Base-by-base conservation (phyloP, 2,888 invertebrate genomes). In the Baccha elongata region DNA sequence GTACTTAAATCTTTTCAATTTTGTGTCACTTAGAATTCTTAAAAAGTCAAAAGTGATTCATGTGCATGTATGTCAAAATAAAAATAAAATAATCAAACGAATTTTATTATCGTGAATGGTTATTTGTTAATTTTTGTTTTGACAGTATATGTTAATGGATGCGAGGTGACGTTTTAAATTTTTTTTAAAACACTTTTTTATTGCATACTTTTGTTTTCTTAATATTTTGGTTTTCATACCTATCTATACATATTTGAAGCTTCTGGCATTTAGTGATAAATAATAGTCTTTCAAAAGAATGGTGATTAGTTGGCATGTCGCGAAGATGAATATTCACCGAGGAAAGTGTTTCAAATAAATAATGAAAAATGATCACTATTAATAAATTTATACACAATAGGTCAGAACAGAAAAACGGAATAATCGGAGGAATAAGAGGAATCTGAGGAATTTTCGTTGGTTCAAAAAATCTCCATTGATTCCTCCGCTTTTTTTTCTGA, bases 31-130 rank as follows among this genome's bases (percentile, higher is more conserved):
- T 46, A n/a, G 10, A 50, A 60, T 60, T 64, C n/a, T 48, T 44
- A 21, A 60, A 60, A 19, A n/a, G n/a, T n/a, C 29, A 8, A 8
- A 15, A 2, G 26, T 76, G 71, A 76, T 64, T 76, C 71, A 76
- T 58, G 5, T 7, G 19, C 17, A 2, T 15, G 48, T 29, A 53
- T 29, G 37, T 71, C 37, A 48, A 64, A 69, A 64, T 40, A 62
- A 11, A 69, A 62, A 46, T 46, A 48, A 55, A 69, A 62, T 11
- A 50, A 62, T 19, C 26, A 58, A 42, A 53, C 35, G 32, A 55
- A 64, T n/a, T 53, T 46, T 44, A 46, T 64, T 50, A 71, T 32
- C 50, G 40, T 58, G 44, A 13, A 35, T 17, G 35, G 52, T 37
- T 37, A 53, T 52, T n/a, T 17, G 75, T 62, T 26, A 62, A 6